These are phyloP conservation scores for Zygothrica quintamaculata DNA, from an alignment of 2,888 invertebrate genomes.

Conservation along the genomic window DNA sequence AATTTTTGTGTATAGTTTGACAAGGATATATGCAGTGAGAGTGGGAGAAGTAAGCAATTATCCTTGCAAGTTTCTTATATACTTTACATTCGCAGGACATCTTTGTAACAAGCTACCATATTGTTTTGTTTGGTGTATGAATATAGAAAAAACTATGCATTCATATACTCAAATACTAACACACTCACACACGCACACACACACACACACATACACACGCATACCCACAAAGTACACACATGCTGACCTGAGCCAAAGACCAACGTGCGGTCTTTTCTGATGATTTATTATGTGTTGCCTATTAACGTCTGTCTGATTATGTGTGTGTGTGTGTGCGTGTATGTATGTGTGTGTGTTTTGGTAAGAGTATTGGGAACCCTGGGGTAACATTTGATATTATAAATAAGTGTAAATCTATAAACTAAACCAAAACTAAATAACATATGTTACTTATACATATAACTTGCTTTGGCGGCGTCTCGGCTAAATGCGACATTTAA, in stretches of 20 bases:
- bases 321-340: conserved; percentile 32
- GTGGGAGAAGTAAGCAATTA: too few relatives aligned
- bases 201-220: conserved; percentile 24
- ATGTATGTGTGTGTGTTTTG: conserved; percentile 7
- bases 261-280: conserved; percentile 43
- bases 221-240: conserved; percentile 11
- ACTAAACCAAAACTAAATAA: conserved; percentile 78
- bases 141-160: conserved; percentile 28
- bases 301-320: conserved; percentile 66
- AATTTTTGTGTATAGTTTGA: too few relatives aligned
- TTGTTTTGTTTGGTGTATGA: conserved; percentile 9
- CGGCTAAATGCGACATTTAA: conserved; percentile 39
- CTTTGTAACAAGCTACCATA: background rate
- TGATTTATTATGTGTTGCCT: conserved; percentile 80
- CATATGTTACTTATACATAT: conserved; percentile 55
- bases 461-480: conserved; percentile 2
- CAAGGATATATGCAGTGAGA: too few relatives aligned
- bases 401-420: conserved; percentile 80
- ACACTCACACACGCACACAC: conserved; percentile 7
- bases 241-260: conserved; percentile 46
- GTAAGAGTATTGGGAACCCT: conserved; percentile 16
- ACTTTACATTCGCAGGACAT: too few relatives aligned
- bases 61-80: too few relatives aligned
- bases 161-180: conserved; percentile 35
- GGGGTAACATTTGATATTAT: conserved; percentile 58